Evolutionary conservation across 2,797 vertebrate genomes (phyloP).

Genomic region (Intellagama lesueurii): DNA sequence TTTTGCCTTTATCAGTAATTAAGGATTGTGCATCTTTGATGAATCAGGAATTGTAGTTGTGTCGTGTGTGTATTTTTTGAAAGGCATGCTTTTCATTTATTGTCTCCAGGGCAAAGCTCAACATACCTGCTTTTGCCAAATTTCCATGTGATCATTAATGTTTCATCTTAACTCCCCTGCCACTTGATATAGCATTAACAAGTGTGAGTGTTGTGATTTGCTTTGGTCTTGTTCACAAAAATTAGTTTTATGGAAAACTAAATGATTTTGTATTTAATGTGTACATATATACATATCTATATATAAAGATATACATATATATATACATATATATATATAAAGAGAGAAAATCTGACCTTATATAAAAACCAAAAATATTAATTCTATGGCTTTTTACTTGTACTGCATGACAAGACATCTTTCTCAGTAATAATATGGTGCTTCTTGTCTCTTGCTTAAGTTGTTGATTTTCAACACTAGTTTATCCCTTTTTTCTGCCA

Average conservation of each 20-base stretch:
- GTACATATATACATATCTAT: slow-evolving; percentile 3
- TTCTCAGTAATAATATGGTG: slow-evolving; percentile 50
- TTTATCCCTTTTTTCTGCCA: slow-evolving; percentile 50
- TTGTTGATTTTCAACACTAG: slow-evolving; percentile 50
- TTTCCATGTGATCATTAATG: slow-evolving; percentile 20
- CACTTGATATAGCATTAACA: slow-evolving; percentile 45
- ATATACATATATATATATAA: slow-evolving; percentile 9
- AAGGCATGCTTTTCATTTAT: slow-evolving; percentile 43
- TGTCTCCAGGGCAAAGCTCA: background rate
- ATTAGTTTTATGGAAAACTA: slow-evolving; percentile 46
- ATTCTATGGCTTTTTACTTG: slow-evolving; percentile 36
- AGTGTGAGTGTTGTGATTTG: slow-evolving; percentile 51
- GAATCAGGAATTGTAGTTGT: background rate
- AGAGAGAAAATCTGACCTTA: slow-evolving; percentile 51
- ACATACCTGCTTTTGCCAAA: slow-evolving; percentile 6
- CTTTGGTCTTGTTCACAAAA: slow-evolving; percentile 45
- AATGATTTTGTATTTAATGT: slow-evolving; percentile 56
- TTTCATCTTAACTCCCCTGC: slow-evolving; percentile 38
- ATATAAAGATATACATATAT: background rate
- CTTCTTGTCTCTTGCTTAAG: slow-evolving; percentile 52
- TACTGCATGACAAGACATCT: slow-evolving; percentile 41
- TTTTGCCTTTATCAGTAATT: slow-evolving; percentile 37
- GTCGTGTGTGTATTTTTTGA: background rate
- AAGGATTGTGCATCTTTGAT: slow-evolving; percentile 30
- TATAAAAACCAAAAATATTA: slow-evolving; percentile 63